Evolutionary conservation across 2,113 vertebrate genomes (phyloP), one percentile per base, ranked within the genome.

Genomic region (Notarius lentiginosus): DNA sequence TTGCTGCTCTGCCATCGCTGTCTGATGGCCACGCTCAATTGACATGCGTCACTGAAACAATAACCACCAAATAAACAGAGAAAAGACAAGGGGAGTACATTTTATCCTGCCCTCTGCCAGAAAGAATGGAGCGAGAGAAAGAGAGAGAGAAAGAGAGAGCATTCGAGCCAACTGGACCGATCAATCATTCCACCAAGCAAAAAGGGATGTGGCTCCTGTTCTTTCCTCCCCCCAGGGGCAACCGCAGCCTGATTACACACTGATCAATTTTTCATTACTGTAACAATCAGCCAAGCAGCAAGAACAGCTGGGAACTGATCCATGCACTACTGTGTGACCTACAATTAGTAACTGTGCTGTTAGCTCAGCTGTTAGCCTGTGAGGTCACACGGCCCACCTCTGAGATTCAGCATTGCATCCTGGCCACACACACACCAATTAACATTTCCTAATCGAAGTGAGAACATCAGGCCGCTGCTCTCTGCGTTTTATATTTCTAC

Each of bases 251-350:
- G 84, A 90, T 88, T 90, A 84, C 51, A 89, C 83, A 82, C 61
- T 73, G 79, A 89, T 90, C 86, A 89, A 88, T 89, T 86, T 88
- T 88, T 88, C 84, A 90, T 89, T 86, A 86, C 86, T 30, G 79
- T 88, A 87, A 89, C 88, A 82, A 86, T 90, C 84, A 79, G 65
- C 76, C 30, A 70, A 75, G 79, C 77, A 34, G 81, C 55, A 27
- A 68, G 61, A 87, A 53, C 63, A 63, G 56, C 76, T 79, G 76
- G 76, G 85, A 81, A 79, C 73, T 58, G 83, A 86, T 86, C 81
- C 79, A 84, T 73, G 79, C 56, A 56, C 84, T 79, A 85, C 88
- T 84, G 61, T 73, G 58, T 34, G 56, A 47, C n/a, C 82, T 82
- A 73, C 84, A 86, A 72, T 81, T 88, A 73, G 80, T 66, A 58